phyloP scores from a whole-genome alignment of 2,113 vertebrate species.

The Collichthys lucidus region DNA sequence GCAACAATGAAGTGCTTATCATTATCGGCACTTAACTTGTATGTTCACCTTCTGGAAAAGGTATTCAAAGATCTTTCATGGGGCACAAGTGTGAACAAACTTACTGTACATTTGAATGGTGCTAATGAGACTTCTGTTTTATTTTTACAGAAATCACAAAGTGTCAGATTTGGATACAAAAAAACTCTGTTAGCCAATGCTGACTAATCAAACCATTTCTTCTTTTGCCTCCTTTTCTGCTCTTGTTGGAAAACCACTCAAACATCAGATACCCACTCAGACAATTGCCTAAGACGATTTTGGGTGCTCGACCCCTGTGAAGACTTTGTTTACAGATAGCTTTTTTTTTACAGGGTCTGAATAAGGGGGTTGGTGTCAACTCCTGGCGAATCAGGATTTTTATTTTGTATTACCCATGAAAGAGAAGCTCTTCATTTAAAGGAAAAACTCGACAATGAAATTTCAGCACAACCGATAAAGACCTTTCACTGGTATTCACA shows the following conservation, averaged over 20 bases:
- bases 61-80: conserved; percentile 61
- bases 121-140: conserved; percentile 70
- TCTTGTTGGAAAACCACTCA: conserved; percentile 68
- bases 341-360: conserved; percentile 66
- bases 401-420: conserved; percentile 36
- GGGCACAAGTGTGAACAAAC: conserved; percentile 64
- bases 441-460: conserved; percentile 15
- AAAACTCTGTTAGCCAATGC: conserved; percentile 40
- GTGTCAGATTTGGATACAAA: conserved; percentile 56
- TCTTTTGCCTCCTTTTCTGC: conserved; percentile 37
- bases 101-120: conserved; percentile 79
- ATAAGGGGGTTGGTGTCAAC: conserved; percentile 49
- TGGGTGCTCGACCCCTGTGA: conserved; percentile 54
- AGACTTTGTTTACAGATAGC: conserved; percentile 69
- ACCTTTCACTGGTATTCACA: conserved; percentile 48
- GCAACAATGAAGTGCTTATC: conserved; percentile 71
- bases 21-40: conserved; percentile 66
- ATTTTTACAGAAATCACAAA: conserved; percentile 48
- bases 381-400: conserved; percentile 49
- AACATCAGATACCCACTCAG: conserved; percentile 48
- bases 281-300: conserved; percentile 50
- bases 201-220: conserved; percentile 34
- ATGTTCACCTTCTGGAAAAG: conserved; percentile 58
- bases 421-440: conserved; percentile 55
- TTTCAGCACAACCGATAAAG: conserved; percentile 48